phyloP scores from a whole-genome alignment of 1,140 invertebrate genomes.

The Pseudomyrmex pallidus region DNA sequence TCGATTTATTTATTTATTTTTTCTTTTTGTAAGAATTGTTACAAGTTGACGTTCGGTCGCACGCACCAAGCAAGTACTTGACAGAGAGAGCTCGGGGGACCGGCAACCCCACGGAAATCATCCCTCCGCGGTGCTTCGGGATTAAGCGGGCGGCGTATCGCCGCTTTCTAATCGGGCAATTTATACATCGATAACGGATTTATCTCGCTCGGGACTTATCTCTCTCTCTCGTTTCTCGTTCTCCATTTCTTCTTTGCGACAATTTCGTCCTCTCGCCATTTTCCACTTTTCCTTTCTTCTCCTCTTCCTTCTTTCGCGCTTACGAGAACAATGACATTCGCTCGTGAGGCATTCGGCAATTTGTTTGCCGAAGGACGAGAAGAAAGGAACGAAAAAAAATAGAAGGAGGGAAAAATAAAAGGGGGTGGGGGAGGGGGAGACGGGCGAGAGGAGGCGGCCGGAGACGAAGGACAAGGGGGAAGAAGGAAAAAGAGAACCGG shows the following conservation, averaged over 20 bases:
- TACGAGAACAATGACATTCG: constrained; percentile 71
- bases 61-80: neutral
- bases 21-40: neutral
- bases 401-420: constrained; percentile 39
- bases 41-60: neutral
- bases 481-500: constrained; percentile 59
- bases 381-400: constrained; percentile 35
- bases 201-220: constrained; percentile 35
- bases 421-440: neutral
- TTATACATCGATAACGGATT: constrained; percentile 42
- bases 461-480: constrained; percentile 21
- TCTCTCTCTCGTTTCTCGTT: neutral
- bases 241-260: constrained; percentile 60
- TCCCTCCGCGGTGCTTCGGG: neutral
- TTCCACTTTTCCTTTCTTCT: neutral
- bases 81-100: neutral
- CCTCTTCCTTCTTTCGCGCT: neutral
- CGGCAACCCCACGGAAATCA: constrained; percentile 40
- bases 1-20: neutral
- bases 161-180: constrained; percentile 39
- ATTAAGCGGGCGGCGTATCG: constrained; percentile 40
- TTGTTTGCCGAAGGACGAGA: constrained; percentile 67
- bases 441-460: neutral
- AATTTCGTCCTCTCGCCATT: constrained; percentile 67
- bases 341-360: constrained; percentile 76